Conservation (phyloP, 2,888 invertebrate species). For the Chelonus formosanus region DNA sequence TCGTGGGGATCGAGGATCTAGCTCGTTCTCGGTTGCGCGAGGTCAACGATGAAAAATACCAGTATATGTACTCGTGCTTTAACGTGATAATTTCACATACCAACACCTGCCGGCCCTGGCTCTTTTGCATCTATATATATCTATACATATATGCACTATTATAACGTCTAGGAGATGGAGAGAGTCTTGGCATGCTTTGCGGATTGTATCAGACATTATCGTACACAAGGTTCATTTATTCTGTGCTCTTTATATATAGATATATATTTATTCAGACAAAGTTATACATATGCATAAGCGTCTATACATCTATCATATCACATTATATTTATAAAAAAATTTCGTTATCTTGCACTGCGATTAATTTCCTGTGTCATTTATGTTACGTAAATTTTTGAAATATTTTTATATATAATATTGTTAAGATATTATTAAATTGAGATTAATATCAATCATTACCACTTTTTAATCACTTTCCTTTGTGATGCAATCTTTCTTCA, state of each 20-base stretch:
- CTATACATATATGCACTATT: conserved; percentile 5
- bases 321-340: too few species aligned
- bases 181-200: conserved; percentile 35
- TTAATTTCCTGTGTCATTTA: too few species aligned
- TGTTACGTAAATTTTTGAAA: too few species aligned
- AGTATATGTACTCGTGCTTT: conserved; percentile 45
- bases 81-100: conserved; percentile 59
- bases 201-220: conserved; percentile 32
- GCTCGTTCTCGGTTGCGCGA: conserved; percentile 16
- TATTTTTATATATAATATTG: too few species aligned
- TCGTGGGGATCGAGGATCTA: not conserved
- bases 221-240: conserved; percentile 14
- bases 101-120: conserved; percentile 45
- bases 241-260: not conserved
- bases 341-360: too few species aligned
- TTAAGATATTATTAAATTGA: too few species aligned
- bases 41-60: conserved; percentile 43
- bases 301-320: too few species aligned
- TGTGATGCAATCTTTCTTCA: too few species aligned
- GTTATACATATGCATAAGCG: not conserved
- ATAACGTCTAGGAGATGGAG: conserved; percentile 16
- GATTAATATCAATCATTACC: too few species aligned
- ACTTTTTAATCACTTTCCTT: too few species aligned
- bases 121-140: conserved; percentile 20
- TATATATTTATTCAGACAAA: not conserved